Base-by-base conservation (phyloP, 2,888 invertebrate genomes). In the Caenorhabditis sulstoni region DNA sequence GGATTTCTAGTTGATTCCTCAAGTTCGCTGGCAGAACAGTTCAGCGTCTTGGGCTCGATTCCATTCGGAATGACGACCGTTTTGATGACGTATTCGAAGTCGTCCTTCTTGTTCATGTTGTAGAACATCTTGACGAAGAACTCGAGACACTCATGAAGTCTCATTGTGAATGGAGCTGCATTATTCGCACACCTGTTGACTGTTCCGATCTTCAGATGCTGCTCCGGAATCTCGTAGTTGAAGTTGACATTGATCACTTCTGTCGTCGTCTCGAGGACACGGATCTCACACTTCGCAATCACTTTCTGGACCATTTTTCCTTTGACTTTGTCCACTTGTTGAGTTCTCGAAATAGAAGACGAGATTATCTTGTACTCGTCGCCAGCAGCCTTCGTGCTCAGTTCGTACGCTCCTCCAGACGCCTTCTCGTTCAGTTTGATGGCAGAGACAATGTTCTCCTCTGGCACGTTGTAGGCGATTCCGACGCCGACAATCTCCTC, bases 11-110 rank as follows among this genome's bases (percentile, higher is more conserved):
- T 55, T 1, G 79, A 74, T 18, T 83, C 83, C 14, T 81, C 79
- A 18, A 87, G 85, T n/a, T 85, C 88, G 8, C 85, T 83, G 22
- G 87, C 87, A 14, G 81, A 71, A n/a, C 84, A 82, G 0, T 70
- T 62, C 50, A 86, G 61, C 4, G 35, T 44, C 12, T 71, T 71
- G 2, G 82, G 82, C 23, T 80, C 75, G 1, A 52, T 76, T 29
- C 35, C 47, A 47, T 85, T 85, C 14, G 83, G 16, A 23, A 86
- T 71, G 9, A 68, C 57, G 16, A 57, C 49, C 1, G 52, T 77
- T 5, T 62, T 79, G 14, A 22, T 12, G 14, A 59, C 55, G 0
- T 61, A 66, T 47, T 82, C 84, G 16, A 62, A 57, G 16, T 81
- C 79, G 47, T 85, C 81, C 23, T 75, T 80, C n/a, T 58, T 74